phyloP scores from a whole-genome alignment of 2,888 invertebrate species.

The Colostygia pectinataria region DNA sequence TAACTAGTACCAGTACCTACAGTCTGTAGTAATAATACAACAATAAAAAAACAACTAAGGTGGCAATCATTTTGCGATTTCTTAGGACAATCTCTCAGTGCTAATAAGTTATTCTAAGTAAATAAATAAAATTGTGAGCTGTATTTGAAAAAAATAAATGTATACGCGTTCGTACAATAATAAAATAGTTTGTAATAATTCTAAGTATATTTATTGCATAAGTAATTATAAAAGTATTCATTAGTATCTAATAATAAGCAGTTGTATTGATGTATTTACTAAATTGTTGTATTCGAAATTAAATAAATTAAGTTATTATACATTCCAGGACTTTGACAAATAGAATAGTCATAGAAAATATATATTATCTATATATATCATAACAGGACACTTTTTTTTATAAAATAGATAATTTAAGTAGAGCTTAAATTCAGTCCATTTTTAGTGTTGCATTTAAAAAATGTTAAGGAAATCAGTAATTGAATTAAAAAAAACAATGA shows the following conservation, averaged over 20 bases:
- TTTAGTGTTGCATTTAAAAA: constrained; percentile 34
- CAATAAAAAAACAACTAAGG: constrained; percentile 2
- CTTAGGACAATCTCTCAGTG: constrained; percentile 30
- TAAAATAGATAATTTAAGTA: constrained; percentile 22
- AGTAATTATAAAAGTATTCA: constrained; percentile 60
- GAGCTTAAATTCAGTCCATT: constrained; percentile 35
- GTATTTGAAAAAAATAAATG: constrained; percentile 75
- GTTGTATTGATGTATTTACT: constrained; percentile 58
- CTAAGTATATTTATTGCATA: constrained; percentile 73
- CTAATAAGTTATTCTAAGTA: constrained; percentile 32
- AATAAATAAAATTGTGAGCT: constrained; percentile 59
- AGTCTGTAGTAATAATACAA: neutral
- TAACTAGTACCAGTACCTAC: no score
- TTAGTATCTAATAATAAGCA: constrained; percentile 53
- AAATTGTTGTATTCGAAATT: constrained; percentile 37
- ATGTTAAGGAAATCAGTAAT: constrained; percentile 21
- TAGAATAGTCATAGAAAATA: constrained; percentile 33
- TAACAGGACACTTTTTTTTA: constrained; percentile 28
- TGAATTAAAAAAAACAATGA: constrained; percentile 14
- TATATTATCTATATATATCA: no score
- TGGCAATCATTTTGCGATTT: constrained; percentile 22
- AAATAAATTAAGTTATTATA: constrained; percentile 37
- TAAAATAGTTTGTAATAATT: constrained; percentile 58
- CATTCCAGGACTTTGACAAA: constrained; percentile 46
- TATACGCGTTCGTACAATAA: constrained; percentile 82